Base-by-base conservation (phyloP, 2,888 invertebrate genomes). In the Drosophila pegasa region DNA sequence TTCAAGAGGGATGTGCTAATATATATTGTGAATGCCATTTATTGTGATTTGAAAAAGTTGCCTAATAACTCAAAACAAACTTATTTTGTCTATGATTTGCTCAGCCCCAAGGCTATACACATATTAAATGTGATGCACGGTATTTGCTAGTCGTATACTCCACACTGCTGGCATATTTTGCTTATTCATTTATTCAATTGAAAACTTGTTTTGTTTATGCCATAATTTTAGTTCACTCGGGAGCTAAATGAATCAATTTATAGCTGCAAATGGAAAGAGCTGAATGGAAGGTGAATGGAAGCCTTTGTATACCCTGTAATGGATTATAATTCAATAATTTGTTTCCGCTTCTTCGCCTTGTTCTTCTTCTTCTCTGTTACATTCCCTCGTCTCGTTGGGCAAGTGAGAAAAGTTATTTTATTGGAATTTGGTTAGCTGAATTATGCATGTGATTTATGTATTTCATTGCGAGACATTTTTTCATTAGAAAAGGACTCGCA, bases 251-350 rank as follows among this genome's bases (percentile, higher is more conserved):
- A 48, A 48, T 48, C 31, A 33, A 48, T 48, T 48, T 14, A 14
- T 2, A 31, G 20, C 48, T 20, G 31, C n/a, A 10, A 3, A 16
- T n/a, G 2, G 25, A 20, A 40, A 40, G 2, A 5, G 20, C 38
- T 10, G 40, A 9, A 10, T 25, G n/a, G 9, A 25, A n/a, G n/a
- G n/a, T 2, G 43, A 25, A 25, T 25, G 9, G 9, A 9, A 2
- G 41, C 35, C 35, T n/a, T 7, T 2, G 6, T 0, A 41, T 41
- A 22, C 22, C 22, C 41, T 22, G 41, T 25, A 40, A 20, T 33
- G 47, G 52, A 72, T 66, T 50, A 67, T 64, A 40, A 54, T 57
- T 57, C 64, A 73, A 70, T 70, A 64, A 75, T 64, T 65, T 50
- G 52, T 69, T 69, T 52, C 51, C 27, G 16, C 35, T 45, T 40